These are phyloP conservation scores for Epinotia brunnichana DNA, from an alignment of 2,888 invertebrate genomes.

Conservation along the genomic window DNA sequence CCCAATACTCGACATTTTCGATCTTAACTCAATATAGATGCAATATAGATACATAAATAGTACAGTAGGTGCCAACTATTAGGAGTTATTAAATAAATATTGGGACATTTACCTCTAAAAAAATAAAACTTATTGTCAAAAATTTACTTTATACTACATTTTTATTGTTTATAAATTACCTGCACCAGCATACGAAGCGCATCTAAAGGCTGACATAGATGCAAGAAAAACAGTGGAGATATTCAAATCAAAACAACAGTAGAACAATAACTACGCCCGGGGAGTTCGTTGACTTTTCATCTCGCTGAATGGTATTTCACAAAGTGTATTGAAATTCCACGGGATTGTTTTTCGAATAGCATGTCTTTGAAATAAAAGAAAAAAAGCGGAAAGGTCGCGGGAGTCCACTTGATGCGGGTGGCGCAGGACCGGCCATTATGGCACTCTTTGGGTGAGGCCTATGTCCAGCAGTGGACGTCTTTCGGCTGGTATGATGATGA, in stretches of 20 bases:
- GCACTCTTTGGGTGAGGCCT: too few relatives aligned
- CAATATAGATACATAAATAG: too few relatives aligned
- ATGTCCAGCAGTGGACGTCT: too few relatives aligned
- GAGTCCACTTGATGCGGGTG: too few relatives aligned
- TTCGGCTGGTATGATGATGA: too few relatives aligned
- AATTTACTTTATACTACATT: not conserved
- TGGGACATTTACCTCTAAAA: not conserved
- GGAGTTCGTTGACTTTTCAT: constrained; percentile 17
- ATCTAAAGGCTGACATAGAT: constrained; percentile 14
- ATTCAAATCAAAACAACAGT: constrained; percentile 21
- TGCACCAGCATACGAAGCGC: not conserved
- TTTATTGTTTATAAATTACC: constrained; percentile 6
- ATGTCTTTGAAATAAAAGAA: too few relatives aligned
- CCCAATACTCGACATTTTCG: too few relatives aligned
- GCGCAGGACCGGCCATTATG: too few relatives aligned
- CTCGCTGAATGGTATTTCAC: not conserved
- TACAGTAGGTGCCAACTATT: too few relatives aligned
- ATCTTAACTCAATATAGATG: too few relatives aligned
- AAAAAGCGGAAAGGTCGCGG: too few relatives aligned
- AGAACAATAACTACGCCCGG: not conserved
- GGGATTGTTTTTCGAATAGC: not conserved
- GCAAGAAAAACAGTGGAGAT: constrained; percentile 3
- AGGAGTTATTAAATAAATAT: too few relatives aligned
- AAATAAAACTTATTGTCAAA: not conserved
- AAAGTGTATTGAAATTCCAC: not conserved